Evolutionary conservation across 2,797 vertebrate species (phyloP), one percentile per base, ranked within the genome.

Genomic region (Tolypeutes matacus): DNA sequence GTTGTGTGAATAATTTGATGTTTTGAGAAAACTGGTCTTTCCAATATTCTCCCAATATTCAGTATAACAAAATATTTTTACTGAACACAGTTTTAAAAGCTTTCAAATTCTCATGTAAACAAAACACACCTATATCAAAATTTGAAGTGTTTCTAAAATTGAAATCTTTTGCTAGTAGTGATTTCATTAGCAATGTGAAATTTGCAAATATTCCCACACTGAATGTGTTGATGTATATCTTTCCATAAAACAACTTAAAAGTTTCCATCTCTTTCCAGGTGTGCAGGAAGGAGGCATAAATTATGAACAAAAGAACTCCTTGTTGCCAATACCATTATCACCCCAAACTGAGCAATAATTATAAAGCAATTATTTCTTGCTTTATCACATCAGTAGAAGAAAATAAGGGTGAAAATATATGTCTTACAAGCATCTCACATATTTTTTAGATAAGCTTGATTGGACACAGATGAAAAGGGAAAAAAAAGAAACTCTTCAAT

Each of bases 191-290:
- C 14, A 17, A 3, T 53, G 53, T 67, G 42, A 88, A 75, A 75
- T 69, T 75, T 10, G 18, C 39, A 89, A 78, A 67, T 72, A 78
- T 87, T 56, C 58, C 34, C 62, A 12, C 58, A n/a, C 13, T 42
- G 14, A 62, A 70, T 76, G 39, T 34, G 64, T 42, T 89, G 53
- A 49, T 14, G 13, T 42, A 34, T 83, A 53, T 42, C 56, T 84
- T 67, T 46, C 58, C 36, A 36, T 49, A 29, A 93, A 69, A n/a
- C 9, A 31, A 27, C 27, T 73, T n/a, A 29, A 29, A 90, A 76
- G 31, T 91, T 88, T 72, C 72, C 56, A 27, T 31, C 29, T 62
- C 70, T 69, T 67, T 51, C 58, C 90, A 95, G 86, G 83, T 84
- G 29, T 84, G 86, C 84, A 31, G 20, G 27, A 83, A 29, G 39